Conservation (phyloP, 2,113 vertebrate genomes). For the Lepisosteus osseus region DNA sequence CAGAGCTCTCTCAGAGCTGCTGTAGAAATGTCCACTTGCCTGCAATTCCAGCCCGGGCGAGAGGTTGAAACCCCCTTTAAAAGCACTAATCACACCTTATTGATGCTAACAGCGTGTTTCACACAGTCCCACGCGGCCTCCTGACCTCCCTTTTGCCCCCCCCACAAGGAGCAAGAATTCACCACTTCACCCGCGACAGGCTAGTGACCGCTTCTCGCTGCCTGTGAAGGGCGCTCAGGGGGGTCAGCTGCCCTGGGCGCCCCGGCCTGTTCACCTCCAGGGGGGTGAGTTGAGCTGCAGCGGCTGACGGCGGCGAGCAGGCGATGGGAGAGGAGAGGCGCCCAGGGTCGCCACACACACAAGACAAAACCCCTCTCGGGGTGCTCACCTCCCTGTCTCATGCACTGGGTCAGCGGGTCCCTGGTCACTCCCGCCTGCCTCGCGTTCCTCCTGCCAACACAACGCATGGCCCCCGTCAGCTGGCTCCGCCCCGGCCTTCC, state of each 20-base stretch:
- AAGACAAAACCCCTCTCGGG: too few relatives aligned
- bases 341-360: too few relatives aligned
- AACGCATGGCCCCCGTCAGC: not conserved
- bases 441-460: conserved; percentile 61
- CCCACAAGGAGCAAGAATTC: not conserved
- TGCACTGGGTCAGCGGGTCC: conserved; percentile 69
- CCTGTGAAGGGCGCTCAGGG: not conserved
- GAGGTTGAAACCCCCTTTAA: too few relatives aligned
- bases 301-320: too few relatives aligned
- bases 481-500: too few relatives aligned
- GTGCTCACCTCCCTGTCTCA: conserved; percentile 68
- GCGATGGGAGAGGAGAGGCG: too few relatives aligned
- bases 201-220: not conserved
- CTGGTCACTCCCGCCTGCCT: conserved; percentile 65
- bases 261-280: too few relatives aligned
- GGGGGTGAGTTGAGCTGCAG: too few relatives aligned
- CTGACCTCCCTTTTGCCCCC: not conserved
- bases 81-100: not conserved
- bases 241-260: not conserved
- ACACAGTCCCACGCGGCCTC: not conserved
- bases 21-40: too few relatives aligned
- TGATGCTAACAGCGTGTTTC: too few relatives aligned
- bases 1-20: too few relatives aligned
- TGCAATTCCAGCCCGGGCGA: too few relatives aligned
- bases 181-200: not conserved